Percentiles rank a stretch among this genome's conserved stretches.
phyloP scores from a whole-genome alignment of 2,113 vertebrate species.

The Phaethon lepturus region DNA sequence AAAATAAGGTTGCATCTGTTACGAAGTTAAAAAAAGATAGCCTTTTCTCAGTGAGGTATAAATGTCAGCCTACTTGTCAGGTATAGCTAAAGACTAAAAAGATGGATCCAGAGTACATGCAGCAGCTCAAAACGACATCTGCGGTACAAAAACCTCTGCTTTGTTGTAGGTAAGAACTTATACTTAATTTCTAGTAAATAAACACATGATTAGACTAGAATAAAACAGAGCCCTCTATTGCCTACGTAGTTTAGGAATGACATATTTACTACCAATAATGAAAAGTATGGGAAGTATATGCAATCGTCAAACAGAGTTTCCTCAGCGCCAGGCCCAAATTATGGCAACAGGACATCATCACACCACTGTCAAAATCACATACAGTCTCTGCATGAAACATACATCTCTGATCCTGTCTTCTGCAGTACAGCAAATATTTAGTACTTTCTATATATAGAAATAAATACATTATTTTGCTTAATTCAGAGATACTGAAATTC shows the following conservation, averaged over 20 bases:
- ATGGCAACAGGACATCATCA: background rate
- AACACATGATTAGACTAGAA: background rate
- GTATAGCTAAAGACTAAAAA: background rate
- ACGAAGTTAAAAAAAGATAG: background rate
- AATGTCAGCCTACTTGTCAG: background rate
- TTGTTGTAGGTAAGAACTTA: background rate
- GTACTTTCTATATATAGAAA: background rate
- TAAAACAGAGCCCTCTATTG: background rate
- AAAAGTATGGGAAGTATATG: background rate
- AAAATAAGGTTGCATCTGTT: background rate
- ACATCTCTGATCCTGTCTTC: background rate
- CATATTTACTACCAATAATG: background rate
- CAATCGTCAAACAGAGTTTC: background rate
- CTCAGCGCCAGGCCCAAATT: background rate
- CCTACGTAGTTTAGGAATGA: background rate
- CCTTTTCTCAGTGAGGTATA: background rate
- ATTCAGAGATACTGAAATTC: background rate
- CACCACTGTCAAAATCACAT: background rate
- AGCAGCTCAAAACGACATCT: background rate
- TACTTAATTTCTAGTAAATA: background rate
- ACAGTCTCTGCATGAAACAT: background rate
- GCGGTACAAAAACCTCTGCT: background rate
- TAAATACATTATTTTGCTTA: background rate
- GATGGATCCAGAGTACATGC: accelerated
- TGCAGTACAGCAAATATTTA: background rate